These are phyloP conservation scores for Shargacucullia verbasci DNA, from an alignment of 2,888 invertebrate genomes.

Conservation along the genomic window DNA sequence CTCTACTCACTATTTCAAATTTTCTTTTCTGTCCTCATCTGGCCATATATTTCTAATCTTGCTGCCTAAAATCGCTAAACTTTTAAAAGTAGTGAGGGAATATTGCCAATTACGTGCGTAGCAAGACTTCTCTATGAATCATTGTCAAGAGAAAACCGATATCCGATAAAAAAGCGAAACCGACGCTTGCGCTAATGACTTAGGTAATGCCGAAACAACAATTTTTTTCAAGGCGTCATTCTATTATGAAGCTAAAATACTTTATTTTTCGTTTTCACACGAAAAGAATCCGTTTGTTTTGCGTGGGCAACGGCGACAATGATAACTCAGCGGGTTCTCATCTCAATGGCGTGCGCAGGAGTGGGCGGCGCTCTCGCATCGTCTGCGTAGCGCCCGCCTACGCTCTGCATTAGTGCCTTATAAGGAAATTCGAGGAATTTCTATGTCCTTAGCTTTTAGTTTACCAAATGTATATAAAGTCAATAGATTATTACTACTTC, in stretches of 20 bases:
- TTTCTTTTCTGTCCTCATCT: too few species aligned
- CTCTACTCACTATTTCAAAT: too few species aligned
- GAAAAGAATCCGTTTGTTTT: constrained; percentile 22
- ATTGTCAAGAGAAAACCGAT: constrained; percentile 11
- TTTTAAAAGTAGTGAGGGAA: not conserved
- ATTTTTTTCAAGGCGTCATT: constrained; percentile 40
- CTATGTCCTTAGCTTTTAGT: not conserved
- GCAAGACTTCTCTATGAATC: constrained; percentile 20
- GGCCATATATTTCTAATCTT: too few species aligned
- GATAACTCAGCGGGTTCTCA: constrained; percentile 79
- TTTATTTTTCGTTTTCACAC: constrained; percentile 37
- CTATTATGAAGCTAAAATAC: constrained; percentile 29
- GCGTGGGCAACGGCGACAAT: constrained; percentile 81
- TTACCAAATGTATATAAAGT: not conserved
- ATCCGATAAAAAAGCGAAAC: constrained; percentile 22
- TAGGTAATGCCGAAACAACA: constrained; percentile 34
- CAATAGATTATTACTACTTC: not conserved
- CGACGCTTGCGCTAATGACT: constrained; percentile 42
- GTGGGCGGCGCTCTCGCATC: constrained; percentile 61
- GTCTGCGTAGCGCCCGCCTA: constrained; percentile 56
- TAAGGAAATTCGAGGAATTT: constrained; percentile 37
- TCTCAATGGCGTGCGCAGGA: constrained; percentile 54
- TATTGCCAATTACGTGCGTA: constrained; percentile 3
- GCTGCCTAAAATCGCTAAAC: not conserved
- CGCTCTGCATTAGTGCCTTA: constrained; percentile 53